These are phyloP conservation scores for Parnassius apollo DNA, from an alignment of 2,888 invertebrate genomes.

Conservation along the genomic window DNA sequence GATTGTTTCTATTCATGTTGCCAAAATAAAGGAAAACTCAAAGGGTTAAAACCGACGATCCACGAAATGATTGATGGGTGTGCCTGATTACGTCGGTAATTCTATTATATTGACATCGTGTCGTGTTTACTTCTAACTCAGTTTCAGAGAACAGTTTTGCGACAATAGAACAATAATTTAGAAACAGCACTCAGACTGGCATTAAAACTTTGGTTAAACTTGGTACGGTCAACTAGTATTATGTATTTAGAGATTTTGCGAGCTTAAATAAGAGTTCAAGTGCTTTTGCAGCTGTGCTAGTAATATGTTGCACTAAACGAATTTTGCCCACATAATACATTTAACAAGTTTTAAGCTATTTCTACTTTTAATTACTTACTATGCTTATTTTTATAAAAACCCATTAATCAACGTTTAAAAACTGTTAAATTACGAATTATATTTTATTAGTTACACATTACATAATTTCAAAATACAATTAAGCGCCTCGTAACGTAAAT, in stretches of 20 bases:
- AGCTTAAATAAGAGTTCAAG: constrained; percentile 19
- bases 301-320: constrained; percentile 10
- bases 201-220: constrained; percentile 20
- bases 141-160: constrained; percentile 1
- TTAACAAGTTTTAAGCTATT: neutral
- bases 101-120: constrained; percentile 18
- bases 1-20: constrained; percentile 66
- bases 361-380: too few relatives aligned
- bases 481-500: too few relatives aligned
- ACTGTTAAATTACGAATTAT: too few relatives aligned
- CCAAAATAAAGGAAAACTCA: constrained; percentile 62
- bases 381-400: too few relatives aligned
- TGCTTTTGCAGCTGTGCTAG: constrained; percentile 10
- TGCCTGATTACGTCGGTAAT: constrained; percentile 36
- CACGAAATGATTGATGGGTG: constrained; percentile 56
- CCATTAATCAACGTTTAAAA: too few relatives aligned
- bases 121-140: constrained; percentile 10
- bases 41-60: constrained; percentile 57
- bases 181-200: constrained; percentile 5
- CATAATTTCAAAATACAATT: too few relatives aligned
- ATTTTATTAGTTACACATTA: too few relatives aligned
- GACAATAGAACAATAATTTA: constrained; percentile 19
- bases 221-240: constrained; percentile 13
- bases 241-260: constrained; percentile 16
- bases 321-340: neutral